A percentile compares a stretch with the other conserved stretches of the same genome.
Evolutionary conservation across 2,113 vertebrate species (phyloP).

Genomic region (Axis porcinus): DNA sequence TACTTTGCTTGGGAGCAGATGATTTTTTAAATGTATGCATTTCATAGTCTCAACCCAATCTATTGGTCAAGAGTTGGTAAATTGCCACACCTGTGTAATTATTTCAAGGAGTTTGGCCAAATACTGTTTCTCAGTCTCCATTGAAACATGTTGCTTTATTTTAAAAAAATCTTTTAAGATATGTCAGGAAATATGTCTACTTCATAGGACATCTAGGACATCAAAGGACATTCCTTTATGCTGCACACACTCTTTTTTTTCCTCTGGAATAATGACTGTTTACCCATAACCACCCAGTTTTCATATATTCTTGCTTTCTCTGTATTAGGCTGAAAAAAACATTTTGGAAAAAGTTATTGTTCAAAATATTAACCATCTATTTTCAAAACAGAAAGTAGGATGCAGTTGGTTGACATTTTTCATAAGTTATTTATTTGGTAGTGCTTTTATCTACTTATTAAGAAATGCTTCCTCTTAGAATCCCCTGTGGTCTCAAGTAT

Average conservation of each 20-base stretch:
- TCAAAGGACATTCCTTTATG: neutral
- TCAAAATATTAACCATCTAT: neutral
- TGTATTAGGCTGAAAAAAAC: neutral
- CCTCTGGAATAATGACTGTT: neutral
- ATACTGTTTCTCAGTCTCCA: neutral
- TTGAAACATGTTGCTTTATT: neutral
- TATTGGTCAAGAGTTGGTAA: neutral
- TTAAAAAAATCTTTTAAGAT: neutral
- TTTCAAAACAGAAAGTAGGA: neutral
- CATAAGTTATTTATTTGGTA: neutral
- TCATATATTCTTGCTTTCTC: neutral
- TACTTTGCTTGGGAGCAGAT: neutral
- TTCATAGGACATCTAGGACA: neutral
- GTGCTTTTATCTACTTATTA: neutral
- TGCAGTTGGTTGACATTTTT: neutral
- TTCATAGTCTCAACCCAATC: neutral
- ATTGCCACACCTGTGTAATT: neutral
- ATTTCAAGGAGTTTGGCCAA: neutral
- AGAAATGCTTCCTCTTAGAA: neutral
- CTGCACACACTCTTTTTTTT: neutral
- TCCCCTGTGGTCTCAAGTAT: neutral
- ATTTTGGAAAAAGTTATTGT: neutral
- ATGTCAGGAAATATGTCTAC: neutral
- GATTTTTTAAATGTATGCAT: neutral
- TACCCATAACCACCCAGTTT: neutral